Conservation (phyloP, 2,888 invertebrate species). For the Pterostichus madidus region DNA sequence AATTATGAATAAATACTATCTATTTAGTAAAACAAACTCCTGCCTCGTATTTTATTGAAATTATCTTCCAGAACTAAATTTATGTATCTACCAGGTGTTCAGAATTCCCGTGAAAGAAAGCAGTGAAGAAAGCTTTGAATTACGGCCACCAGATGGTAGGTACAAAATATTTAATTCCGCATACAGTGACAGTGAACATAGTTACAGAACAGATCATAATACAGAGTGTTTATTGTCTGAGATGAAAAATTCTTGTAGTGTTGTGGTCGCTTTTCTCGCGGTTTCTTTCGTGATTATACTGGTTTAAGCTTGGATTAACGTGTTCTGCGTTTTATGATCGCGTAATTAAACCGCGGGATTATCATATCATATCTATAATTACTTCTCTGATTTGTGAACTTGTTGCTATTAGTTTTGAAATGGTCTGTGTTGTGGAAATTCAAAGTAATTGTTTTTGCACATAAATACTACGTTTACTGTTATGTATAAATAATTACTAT, state of each 20-base stretch:
- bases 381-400: constrained; percentile 21
- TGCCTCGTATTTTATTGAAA: constrained; percentile 46
- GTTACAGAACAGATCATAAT: constrained; percentile 46
- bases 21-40: constrained; percentile 67
- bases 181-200: constrained; percentile 2
- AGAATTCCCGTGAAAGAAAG: constrained; percentile 32
- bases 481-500: background rate
- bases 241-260: constrained; percentile 37
- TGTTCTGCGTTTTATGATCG: constrained; percentile 43
- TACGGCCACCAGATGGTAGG: constrained; percentile 51
- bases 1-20: constrained; percentile 71
- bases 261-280: constrained; percentile 1
- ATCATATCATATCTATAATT: constrained; percentile 41
- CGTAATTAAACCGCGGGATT: constrained; percentile 52
- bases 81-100: constrained; percentile 60
- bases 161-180: constrained; percentile 54
- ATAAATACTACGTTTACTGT: constrained; percentile 19
- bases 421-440: constrained; percentile 11
- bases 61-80: constrained; percentile 47
- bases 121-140: constrained; percentile 51
- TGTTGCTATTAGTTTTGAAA: background rate
- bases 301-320: constrained; percentile 48
- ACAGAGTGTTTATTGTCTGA: constrained; percentile 54
- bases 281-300: constrained; percentile 45
- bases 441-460: constrained; percentile 21